Base-by-base conservation (phyloP, 1,140 invertebrate genomes). In the Berghia stephanieae region DNA sequence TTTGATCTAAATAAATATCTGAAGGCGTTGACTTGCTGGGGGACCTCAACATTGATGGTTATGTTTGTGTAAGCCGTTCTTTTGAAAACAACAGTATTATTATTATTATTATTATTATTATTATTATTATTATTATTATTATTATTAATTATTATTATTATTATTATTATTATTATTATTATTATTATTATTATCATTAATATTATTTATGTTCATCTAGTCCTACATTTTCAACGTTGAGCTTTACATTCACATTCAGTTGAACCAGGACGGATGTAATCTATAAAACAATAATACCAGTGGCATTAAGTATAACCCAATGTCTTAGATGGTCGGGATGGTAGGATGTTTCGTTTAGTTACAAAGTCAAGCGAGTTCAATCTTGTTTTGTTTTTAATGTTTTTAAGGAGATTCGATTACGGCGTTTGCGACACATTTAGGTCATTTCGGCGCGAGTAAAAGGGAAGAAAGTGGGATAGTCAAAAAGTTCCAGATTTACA, bases 41-140 rank as follows among this genome's bases (percentile, higher is more conserved):
- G n/a, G n/a, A n/a, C n/a, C n/a, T n/a, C n/a, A n/a, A n/a, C n/a
- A 69, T 16, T 42, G 44, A 1, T 36, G 44, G 5, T 69, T 43
- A 5, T 38, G 36, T 21, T 74, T 31, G 27, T 74, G 36, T 1
- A 36, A 63, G 27, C 60, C 36, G 16, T 21, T 34, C 40, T 2
- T 70, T 2, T 40, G 42, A 34, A 24, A 73, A 16, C 42, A 75
- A 13, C 24, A 75, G 8, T 43, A 75, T 24, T 68, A 75, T 36
- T 36, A 71, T 34, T 43, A 71, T 34, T 40, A 43, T 34, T 66
- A 57, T 38, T 57, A 57, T 38, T 27, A 60, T 38, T 57, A 60
- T 38, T 60, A 13, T 38, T 60, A 31, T 6, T 34, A 74, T 38
- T 27, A 57, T 36, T 57, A 73, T 42, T 42, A 67, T 36, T 66